Base-by-base conservation (phyloP, 2,113 vertebrate genomes). In the Tachycineta bicolor region DNA sequence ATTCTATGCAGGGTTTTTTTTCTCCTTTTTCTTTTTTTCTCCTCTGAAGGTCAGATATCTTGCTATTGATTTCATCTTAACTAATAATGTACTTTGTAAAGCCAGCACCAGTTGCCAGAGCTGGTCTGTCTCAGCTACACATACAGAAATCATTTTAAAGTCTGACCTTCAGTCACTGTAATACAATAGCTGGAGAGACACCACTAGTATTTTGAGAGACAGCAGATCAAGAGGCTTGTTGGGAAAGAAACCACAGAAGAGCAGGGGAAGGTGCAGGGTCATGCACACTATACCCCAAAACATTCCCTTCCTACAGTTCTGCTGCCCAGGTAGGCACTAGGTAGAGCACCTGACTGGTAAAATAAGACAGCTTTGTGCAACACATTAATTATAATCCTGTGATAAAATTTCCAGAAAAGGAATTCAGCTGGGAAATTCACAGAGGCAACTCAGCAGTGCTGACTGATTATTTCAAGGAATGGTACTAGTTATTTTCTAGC, bases 121-220 rank as follows among this genome's bases (percentile, higher is more conserved):
- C 46, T 87, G 59, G 9, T 73, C 67, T 62, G 49, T 62, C 87
- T 85, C 87, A 46, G 65, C 75, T 73, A 46, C 14, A 26, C 29
- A 26, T 5, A 76, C 23, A 76, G 74, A 77, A 88, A 83, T 77
- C 0, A 63, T 88, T 93, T 80, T 44, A 9, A 69, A 86, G 78
- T 21, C 87, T 94, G 94, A 90, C 89, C 90, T 96, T 94, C 87
- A 94, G 28, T 31, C 43, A 14, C 70, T 76, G 87, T 62, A 89
- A 90, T 80, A 95, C 75, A 80, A 76, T 47, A 71, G 63, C 55
- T 53, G 64, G 44, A 91, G 29, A 85, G 58, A 60, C 28, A 76
- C 18, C 63, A 65, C 14, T 5, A 34, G 9, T 18, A 34, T 67
- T 64, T 20, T 10, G 49, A 90, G 83, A n/a, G 59, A 64, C 44